A percentile compares a stretch with the other conserved stretches of the same genome.
phyloP scores from a whole-genome alignment of 2,113 vertebrate species.

The Stigmatopora nigra region DNA sequence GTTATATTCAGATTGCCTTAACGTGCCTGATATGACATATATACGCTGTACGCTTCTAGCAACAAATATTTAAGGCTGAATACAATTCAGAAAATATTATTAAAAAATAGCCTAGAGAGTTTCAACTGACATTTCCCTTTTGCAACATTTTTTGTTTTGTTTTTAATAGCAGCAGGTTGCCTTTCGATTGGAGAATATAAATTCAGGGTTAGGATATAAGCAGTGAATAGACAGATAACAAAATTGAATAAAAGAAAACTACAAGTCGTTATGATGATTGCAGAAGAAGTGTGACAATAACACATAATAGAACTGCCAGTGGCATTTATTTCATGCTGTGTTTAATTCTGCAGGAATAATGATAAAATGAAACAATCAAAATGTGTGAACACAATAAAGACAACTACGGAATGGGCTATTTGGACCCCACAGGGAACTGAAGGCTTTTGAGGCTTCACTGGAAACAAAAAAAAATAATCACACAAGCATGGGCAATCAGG shows the following conservation, averaged over 20 bases:
- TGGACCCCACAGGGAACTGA: constrained; percentile 63
- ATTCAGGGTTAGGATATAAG: constrained; percentile 20
- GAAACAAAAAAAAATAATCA: constrained; percentile 49
- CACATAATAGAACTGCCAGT: constrained; percentile 61
- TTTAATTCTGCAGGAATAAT: constrained; percentile 73
- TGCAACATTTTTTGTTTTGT: constrained; percentile 22
- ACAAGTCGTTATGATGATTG: constrained; percentile 57
- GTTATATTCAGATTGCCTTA: constrained; percentile 54
- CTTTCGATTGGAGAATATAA: constrained; percentile 33
- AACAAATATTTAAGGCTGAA: constrained; percentile 54
- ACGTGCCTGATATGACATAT: constrained; percentile 63
- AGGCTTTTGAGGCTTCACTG: constrained; percentile 51
- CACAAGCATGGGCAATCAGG: constrained; percentile 45
- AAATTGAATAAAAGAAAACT: constrained; percentile 34
- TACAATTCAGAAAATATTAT: constrained; percentile 56
- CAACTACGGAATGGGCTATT: constrained; percentile 53
- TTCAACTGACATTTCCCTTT: constrained; percentile 26
- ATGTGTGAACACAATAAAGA: constrained; percentile 62
- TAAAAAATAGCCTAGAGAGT: constrained; percentile 22
- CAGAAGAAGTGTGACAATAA: constrained; percentile 59
- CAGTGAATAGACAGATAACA: constrained; percentile 35
- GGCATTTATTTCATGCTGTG: constrained; percentile 70
- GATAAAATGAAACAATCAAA: constrained; percentile 72
- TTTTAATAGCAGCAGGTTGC: constrained; percentile 23
- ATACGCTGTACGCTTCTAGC: constrained; percentile 31